A percentile compares a stretch with the other conserved stretches of the same genome.
phyloP scores from a whole-genome alignment of 2,888 invertebrate genomes.

The Lasius fuliginosus region DNA sequence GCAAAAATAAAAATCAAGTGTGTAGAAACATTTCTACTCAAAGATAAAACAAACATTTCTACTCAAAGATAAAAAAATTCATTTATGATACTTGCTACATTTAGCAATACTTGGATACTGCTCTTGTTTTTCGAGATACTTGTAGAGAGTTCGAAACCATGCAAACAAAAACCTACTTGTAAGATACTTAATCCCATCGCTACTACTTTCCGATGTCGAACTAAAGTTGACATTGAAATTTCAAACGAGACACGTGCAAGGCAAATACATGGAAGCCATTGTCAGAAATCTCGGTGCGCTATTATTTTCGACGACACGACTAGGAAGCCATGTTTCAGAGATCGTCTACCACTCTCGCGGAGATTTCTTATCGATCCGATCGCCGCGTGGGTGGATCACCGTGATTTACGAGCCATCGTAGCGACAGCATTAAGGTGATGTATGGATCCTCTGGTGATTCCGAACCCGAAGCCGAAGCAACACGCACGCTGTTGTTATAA shows the following conservation, averaged over 20 bases:
- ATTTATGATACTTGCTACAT: too few relatives aligned
- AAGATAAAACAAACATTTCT: too few relatives aligned
- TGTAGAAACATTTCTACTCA: not conserved
- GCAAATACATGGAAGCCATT: not conserved
- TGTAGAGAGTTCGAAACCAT: too few relatives aligned
- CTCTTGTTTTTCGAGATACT: too few relatives aligned
- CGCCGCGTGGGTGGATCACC: slow-evolving; percentile 69
- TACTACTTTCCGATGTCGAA: not conserved
- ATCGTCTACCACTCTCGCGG: slow-evolving; percentile 57
- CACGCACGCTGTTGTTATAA: slow-evolving; percentile 32
- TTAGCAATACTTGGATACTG: too few relatives aligned
- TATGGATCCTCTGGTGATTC: slow-evolving; percentile 67
- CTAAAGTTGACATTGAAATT: not conserved
- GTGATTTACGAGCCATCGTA: slow-evolving; percentile 72
- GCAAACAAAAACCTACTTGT: too few relatives aligned
- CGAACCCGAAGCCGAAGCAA: slow-evolving; percentile 32
- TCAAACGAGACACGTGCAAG: not conserved
- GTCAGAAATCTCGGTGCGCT: slow-evolving; percentile 7
- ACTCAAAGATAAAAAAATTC: too few relatives aligned
- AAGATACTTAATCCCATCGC: not conserved
- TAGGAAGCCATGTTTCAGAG: slow-evolving; percentile 56
- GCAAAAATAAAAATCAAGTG: too few relatives aligned
- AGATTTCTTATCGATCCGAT: slow-evolving; percentile 67
- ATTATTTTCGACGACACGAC: slow-evolving; percentile 37
- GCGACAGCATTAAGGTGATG: slow-evolving; percentile 77